Evolutionary conservation across 1,140 invertebrate genomes (phyloP), one percentile per base, ranked within the genome.

Genomic region (Neomicropteryx cornuta): DNA sequence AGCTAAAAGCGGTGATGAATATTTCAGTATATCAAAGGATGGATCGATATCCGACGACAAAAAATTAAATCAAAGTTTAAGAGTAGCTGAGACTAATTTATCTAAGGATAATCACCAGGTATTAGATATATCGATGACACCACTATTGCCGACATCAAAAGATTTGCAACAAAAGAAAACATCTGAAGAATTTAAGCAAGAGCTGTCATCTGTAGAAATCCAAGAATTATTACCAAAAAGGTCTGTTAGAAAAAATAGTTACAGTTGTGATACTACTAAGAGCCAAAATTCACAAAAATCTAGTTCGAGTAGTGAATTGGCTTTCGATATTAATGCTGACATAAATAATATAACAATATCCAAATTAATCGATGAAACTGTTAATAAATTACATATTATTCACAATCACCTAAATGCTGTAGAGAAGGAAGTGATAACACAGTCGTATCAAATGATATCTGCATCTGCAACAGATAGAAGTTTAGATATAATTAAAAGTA

Each of bases 361-460:
- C 2, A 46, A 48, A 35, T 41, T 44, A 38, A 44, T 38, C 24
- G 44, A 41, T 19, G 42, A n/a, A n/a, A n/a, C n/a, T n/a, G n/a
- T n/a, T n/a, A n/a, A n/a, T n/a, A n/a, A n/a, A n/a, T n/a, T n/a
- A n/a, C n/a, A n/a, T n/a, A n/a, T 49, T 10, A 49, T 66, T 5
- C 44, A 58, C 33, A 65, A 65, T 38, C 64, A 72, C 47, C 51
- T 79, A 30, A 55, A 64, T 38, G 57, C 64, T 5, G 71, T 77
- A 14, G 70, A 78, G 53, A 63, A 70, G 40, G 73, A 77, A 51
- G 66, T 78, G 4, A 54, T 75, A 35, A 52, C 72, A 13, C 73
- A 77, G 52, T 73, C 75, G 5, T 66, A 73, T 29, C 59, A 73
- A 39, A 77, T 77, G 69, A 70, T 75, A 48, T 72, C 74, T 0